Evolutionary conservation across 2,113 vertebrate species (phyloP).

Genomic region (Noctilio leporinus): DNA sequence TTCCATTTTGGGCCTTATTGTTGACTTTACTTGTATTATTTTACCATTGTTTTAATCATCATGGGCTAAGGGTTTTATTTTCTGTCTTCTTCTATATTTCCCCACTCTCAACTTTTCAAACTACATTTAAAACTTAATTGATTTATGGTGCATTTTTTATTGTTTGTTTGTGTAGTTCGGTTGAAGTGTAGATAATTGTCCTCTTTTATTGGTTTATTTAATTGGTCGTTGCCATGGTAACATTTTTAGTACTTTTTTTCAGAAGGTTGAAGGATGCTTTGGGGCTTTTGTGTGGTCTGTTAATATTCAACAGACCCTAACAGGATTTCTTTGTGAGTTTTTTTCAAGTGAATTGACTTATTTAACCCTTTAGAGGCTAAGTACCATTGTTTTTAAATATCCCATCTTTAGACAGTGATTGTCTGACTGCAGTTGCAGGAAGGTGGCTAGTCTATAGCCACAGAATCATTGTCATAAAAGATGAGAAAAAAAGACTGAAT

Average conservation of each 20-base stretch:
- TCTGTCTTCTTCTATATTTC: not conserved
- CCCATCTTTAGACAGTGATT: not conserved
- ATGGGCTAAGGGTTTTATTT: not conserved
- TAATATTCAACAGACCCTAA: constrained; percentile 75
- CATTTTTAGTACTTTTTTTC: constrained; percentile 69
- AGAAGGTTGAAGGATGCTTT: constrained; percentile 75
- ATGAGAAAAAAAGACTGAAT: not conserved
- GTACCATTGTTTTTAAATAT: not conserved
- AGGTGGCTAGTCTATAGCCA: not conserved
- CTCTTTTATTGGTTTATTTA: constrained; percentile 77
- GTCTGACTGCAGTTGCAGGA: not conserved
- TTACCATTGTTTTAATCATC: not conserved
- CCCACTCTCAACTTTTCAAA: constrained; percentile 47
- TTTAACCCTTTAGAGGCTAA: constrained; percentile 69
- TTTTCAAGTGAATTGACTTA: constrained; percentile 49
- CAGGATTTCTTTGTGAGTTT: constrained; percentile 60
- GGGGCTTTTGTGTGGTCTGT: constrained; percentile 71
- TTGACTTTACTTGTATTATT: constrained; percentile 4
- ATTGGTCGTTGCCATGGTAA: constrained; percentile 79
- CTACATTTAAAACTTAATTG: constrained; percentile 58
- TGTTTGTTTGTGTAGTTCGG: constrained; percentile 73
- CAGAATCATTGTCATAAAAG: not conserved
- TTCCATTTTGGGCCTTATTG: not conserved
- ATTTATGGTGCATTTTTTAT: constrained; percentile 72
- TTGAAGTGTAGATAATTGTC: constrained; percentile 76